A percentile compares a stretch with the other conserved stretches of the same genome.
phyloP scores from a whole-genome alignment of 2,113 vertebrate species.

The Agapornis roseicollis region DNA sequence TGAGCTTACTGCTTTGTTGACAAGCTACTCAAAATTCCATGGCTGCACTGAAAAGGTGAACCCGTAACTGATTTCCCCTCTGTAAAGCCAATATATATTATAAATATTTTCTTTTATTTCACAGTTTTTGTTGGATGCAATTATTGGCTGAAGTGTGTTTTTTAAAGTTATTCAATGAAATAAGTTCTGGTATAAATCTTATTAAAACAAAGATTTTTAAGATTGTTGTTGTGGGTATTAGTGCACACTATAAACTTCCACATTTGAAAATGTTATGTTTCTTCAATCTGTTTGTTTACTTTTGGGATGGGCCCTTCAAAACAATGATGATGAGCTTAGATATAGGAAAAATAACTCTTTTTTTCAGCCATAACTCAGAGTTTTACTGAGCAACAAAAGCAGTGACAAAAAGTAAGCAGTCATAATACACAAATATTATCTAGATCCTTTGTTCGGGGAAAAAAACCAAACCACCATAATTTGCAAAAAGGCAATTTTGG shows the following conservation, averaged over 20 bases:
- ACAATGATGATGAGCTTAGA: neutral
- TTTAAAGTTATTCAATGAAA: neutral
- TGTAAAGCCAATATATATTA: neutral
- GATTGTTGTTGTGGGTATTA: neutral
- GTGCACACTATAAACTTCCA: neutral
- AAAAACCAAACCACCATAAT: neutral
- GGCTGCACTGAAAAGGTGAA: neutral
- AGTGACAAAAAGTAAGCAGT: neutral
- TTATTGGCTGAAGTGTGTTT: neutral
- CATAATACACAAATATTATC: neutral
- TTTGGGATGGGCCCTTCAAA: neutral
- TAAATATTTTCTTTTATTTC: neutral
- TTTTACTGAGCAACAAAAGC: neutral
- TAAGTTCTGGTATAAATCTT: neutral
- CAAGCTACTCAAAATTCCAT: neutral
- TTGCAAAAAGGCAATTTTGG: neutral
- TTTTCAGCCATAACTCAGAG: slow-evolving; percentile 11
- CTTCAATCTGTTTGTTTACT: neutral
- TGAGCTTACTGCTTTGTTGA: neutral
- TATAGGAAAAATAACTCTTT: neutral
- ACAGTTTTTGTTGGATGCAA: rapidly evolving
- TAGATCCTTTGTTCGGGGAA: neutral
- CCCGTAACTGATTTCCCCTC: neutral
- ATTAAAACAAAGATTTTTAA: neutral
- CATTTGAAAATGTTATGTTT: neutral